Evolutionary conservation across 2,888 invertebrate genomes (phyloP), one percentile per base, ranked within the genome.

Genomic region (Slavum lentiscoides): DNA sequence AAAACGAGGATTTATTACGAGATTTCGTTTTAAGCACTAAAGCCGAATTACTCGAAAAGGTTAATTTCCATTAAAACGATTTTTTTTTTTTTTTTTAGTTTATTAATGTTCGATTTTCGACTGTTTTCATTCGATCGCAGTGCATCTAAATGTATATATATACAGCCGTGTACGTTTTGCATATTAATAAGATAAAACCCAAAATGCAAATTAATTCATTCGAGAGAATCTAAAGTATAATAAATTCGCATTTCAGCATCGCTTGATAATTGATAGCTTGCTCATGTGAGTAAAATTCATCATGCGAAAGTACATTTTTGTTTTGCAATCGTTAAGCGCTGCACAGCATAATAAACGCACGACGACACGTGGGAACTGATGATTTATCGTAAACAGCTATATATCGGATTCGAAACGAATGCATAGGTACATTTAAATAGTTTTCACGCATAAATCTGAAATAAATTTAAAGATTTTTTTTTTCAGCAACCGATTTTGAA

Each of bases 131-230:
- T 53, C 64, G 23, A 64, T 64, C 53, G 53, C 21, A 3, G 30
- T 17, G 61, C 23, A 64, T 37, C 53, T 17, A 30, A 53, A 37
- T 53, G 7, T 11, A 30, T 53, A 53, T 53, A 17, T 30, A 30
- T 30, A 17, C 9, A 1, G 0, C 49, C 9, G 23, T 30, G 13
- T 37, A 53, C 49, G 53, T 39, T 39, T 43, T 75, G 58, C 74
- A 67, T 66, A 67, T 58, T 67, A 74, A 74, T 66, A 23, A 21
- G 55, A 75, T 67, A 43, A 66, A 58, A 67, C 21, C 66, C 55
- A 17, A 55, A 74, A 66, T 58, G 37, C 53, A 39, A 66, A 75
- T 64, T 37, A 53, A 74, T 75, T 58, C 58, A 19, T 66, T 55
- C 53, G 21, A 66, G 21, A 66, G 21, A 23, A 74, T 66, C 74